Evolutionary conservation across 2,888 invertebrate genomes (phyloP).

Genomic region (Gerris lacustris): DNA sequence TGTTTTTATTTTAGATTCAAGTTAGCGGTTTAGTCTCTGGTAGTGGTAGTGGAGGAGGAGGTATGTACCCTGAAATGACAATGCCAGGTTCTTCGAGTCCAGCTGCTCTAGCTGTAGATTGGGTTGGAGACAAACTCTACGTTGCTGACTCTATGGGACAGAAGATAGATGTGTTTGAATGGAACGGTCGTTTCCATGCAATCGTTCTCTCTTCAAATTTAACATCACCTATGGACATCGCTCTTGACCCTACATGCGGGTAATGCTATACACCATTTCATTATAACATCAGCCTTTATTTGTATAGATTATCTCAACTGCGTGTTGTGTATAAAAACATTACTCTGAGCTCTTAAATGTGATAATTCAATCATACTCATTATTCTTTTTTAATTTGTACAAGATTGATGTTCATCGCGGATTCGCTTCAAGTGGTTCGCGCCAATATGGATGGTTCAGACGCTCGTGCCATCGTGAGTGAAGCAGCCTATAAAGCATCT

Average conservation of each 20-base stretch:
- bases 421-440: conserved; percentile 67
- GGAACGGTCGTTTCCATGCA: conserved; percentile 75
- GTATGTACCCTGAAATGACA: conserved; percentile 46
- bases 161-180: conserved; percentile 86
- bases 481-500: conserved; percentile 86
- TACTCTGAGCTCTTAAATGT: background rate
- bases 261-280: conserved; percentile 33
- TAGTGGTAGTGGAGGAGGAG: background rate
- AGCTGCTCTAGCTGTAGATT: conserved; percentile 85
- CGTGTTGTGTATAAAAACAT: background rate
- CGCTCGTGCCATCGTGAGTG: conserved; percentile 68
- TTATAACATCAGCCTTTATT: background rate
- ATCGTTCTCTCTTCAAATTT: conserved; percentile 84
- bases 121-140: conserved; percentile 92
- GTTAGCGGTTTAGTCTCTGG: background rate
- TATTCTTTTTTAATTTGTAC: background rate
- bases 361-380: too few species aligned
- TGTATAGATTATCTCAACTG: too few species aligned
- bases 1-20: background rate
- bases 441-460: conserved; percentile 92
- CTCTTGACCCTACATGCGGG: conserved; percentile 82
- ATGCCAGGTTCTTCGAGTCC: conserved; percentile 80
- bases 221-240: conserved; percentile 81
- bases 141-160: conserved; percentile 86
- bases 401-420: conserved; percentile 67